Conservation (phyloP, 2,113 vertebrate genomes). For the Sorex fumeus region DNA sequence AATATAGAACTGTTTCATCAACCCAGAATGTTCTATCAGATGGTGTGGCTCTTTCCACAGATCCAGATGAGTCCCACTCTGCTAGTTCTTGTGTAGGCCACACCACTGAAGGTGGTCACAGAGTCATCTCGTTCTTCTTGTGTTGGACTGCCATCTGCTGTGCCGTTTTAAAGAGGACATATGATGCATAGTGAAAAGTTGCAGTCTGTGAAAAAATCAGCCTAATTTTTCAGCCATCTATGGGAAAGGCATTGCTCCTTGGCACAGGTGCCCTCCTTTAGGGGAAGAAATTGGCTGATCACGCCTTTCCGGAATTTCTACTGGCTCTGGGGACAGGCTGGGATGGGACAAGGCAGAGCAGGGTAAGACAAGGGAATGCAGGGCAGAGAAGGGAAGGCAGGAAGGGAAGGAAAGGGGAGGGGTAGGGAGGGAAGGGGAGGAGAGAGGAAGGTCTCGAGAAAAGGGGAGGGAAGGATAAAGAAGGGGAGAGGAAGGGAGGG, state of each 20-base stretch:
- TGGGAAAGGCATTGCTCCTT: background rate
- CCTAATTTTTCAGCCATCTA: background rate
- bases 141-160: constrained; percentile 75
- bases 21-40: constrained; percentile 1
- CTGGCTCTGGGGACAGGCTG: background rate
- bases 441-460: no score
- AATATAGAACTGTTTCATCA: background rate
- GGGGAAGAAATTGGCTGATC: background rate
- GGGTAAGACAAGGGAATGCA: no score
- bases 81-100: background rate
- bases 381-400: no score
- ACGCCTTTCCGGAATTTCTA: accelerated
- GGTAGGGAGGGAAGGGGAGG: no score
- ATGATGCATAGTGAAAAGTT: background rate
- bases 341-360: no score
- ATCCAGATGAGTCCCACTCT: background rate
- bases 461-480: no score
- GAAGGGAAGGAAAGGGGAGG: no score
- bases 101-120: background rate
- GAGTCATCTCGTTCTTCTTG: constrained; percentile 34
- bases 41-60: background rate
- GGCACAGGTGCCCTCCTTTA: background rate
- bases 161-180: constrained; percentile 47
- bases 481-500: no score
- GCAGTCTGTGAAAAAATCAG: constrained; percentile 8